phyloP scores from a whole-genome alignment of 2,113 vertebrate genomes.

The Eudyptes chrysolophus region DNA sequence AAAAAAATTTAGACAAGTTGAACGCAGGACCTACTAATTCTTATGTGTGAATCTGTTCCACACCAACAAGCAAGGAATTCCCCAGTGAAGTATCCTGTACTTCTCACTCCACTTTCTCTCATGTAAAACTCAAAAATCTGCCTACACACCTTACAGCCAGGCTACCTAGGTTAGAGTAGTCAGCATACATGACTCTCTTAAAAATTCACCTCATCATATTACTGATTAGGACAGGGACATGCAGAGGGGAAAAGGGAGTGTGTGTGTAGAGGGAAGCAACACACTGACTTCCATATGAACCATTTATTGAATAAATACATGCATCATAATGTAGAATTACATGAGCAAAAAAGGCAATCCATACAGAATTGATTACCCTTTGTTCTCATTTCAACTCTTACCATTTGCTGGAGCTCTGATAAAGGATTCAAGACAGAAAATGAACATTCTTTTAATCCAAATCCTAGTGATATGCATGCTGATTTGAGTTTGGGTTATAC shows the following conservation, averaged over 20 bases:
- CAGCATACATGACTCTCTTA: not conserved
- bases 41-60: not conserved
- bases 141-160: not conserved
- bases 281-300: conserved; percentile 27
- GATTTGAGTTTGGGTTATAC: conserved; percentile 16
- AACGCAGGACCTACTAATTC: not conserved
- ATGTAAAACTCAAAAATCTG: not conserved
- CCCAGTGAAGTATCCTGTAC: not conserved
- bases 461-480: not conserved
- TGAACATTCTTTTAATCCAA: conserved; percentile 28
- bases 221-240: not conserved
- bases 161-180: not conserved
- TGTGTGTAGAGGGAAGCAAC: not conserved
- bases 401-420: conserved; percentile 46
- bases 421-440: not conserved
- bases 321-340: conserved; percentile 69
- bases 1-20: not conserved
- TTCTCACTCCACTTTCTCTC: not conserved
- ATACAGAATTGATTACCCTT: conserved; percentile 51
- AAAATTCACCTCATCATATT: not conserved
- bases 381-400: conserved; percentile 36
- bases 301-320: conserved; percentile 81
- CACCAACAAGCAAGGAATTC: not conserved
- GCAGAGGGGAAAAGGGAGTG: not conserved
- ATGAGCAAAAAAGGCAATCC: conserved; percentile 67